Evolutionary conservation across 2,113 vertebrate species (phyloP).

Genomic region (Anguilla japonica): DNA sequence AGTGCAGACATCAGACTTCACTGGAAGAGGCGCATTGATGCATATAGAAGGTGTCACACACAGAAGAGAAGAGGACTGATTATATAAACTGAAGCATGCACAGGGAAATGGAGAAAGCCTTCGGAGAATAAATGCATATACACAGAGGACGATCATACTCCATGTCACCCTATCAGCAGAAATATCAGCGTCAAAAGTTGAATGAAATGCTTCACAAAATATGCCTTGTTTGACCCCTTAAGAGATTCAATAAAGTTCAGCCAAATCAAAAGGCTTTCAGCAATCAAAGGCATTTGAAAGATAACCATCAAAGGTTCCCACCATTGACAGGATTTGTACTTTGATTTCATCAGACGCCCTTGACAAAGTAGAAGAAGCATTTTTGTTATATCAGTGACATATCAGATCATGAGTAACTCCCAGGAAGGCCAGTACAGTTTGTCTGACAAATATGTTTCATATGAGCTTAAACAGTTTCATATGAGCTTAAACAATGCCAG

Average conservation of each 20-base stretch:
- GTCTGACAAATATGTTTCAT: neutral
- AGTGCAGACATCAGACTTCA: conserved; percentile 1
- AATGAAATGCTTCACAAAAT: neutral
- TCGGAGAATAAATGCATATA: neutral
- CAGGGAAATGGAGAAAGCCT: neutral
- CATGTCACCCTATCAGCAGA: neutral
- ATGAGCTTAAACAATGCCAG: neutral
- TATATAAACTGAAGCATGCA: neutral
- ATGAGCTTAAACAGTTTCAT: neutral
- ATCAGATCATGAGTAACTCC: neutral
- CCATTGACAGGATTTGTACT: neutral
- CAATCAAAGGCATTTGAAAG: neutral
- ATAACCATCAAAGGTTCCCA: neutral
- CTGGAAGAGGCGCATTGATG: neutral
- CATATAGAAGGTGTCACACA: neutral
- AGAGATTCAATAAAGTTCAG: too few relatives aligned
- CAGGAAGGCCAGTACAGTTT: neutral
- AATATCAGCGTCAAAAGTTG: too few relatives aligned
- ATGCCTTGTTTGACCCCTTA: neutral
- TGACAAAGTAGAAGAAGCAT: neutral
- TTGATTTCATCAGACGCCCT: neutral
- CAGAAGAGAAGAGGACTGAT: neutral
- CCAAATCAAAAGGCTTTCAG: neutral
- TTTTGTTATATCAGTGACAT: neutral
- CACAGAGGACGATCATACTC: neutral